Conservation (phyloP, 37 sponge, comb jelly and placozoan species). For the Beroe forskalii region DNA sequence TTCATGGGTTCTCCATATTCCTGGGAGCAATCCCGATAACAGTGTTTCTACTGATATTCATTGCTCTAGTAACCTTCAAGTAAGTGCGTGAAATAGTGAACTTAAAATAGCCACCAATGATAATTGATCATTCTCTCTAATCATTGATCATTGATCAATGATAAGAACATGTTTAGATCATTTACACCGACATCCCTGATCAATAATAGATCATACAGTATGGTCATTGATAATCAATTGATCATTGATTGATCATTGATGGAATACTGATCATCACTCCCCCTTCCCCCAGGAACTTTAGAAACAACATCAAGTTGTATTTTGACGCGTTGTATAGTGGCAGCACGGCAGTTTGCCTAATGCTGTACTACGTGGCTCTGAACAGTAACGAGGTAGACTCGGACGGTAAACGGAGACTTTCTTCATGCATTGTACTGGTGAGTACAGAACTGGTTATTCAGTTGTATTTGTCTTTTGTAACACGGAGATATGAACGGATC, state of each 20-base stretch:
- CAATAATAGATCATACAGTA: no score
- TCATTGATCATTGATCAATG: no score
- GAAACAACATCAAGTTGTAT: background rate
- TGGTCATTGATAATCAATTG: no score
- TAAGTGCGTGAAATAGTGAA: background rate
- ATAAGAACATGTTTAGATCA: no score
- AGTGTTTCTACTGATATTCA: background rate
- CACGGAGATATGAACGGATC: no score
- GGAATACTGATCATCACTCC: no score
- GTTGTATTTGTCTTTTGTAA: no score
- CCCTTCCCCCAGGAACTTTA: background rate
- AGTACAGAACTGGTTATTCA: no score
- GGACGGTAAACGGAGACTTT: background rate
- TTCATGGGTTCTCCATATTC: constrained; percentile 44
- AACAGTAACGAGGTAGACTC: background rate
- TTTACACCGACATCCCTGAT: no score
- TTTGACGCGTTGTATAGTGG: constrained; percentile 13
- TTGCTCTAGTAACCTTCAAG: constrained; percentile 1
- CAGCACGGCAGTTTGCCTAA: background rate
- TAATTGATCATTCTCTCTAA: no score
- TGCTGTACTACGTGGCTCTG: constrained; percentile 1
- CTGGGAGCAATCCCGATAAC: constrained; percentile 17
- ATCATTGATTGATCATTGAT: no score
- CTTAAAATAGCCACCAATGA: no score
- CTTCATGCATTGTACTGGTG: background rate